Evolutionary conservation across 2,113 vertebrate species (phyloP).

Genomic region (Pollachius pollachius): DNA sequence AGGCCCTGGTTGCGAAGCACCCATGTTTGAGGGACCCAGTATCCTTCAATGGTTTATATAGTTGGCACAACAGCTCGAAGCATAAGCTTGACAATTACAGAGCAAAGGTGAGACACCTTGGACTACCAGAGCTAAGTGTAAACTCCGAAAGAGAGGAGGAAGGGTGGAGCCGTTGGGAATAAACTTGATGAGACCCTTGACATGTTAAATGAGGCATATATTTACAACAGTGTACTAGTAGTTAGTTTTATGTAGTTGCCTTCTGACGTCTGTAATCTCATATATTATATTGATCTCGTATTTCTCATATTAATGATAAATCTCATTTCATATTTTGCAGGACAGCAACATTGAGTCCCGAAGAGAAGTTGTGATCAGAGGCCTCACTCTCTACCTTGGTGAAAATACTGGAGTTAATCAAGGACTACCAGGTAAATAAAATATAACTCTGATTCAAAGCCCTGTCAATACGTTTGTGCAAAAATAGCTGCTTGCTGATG

Average conservation of each 20-base stretch:
- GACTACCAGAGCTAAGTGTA: conserved; percentile 20
- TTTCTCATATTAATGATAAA: neutral
- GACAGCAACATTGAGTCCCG: conserved; percentile 20
- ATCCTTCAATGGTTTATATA: conserved; percentile 10
- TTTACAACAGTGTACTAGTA: neutral
- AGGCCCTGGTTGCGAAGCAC: conserved; percentile 25
- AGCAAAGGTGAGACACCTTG: conserved; percentile 13
- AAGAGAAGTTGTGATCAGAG: conserved; percentile 30
- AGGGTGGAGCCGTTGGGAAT: conserved; percentile 20
- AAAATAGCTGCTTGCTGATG: no score
- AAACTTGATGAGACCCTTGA: conserved; percentile 21
- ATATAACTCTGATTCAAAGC: neutral
- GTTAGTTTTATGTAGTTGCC: conserved; percentile 6
- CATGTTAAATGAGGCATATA: conserved; percentile 23
- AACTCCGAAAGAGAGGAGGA: conserved; percentile 25
- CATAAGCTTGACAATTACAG: conserved; percentile 19
- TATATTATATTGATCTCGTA: neutral
- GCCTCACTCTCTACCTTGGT: conserved; percentile 30
- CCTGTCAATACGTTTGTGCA: no score
- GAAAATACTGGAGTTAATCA: conserved; percentile 21
- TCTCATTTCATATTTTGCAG: conserved; percentile 10
- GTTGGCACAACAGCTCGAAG: conserved; percentile 14
- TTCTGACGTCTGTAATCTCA: conserved; percentile 3
- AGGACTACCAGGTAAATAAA: conserved; percentile 23
- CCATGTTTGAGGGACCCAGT: conserved; percentile 31